phyloP scores from a whole-genome alignment of 2,797 vertebrate species.

The Cryptoprocta ferox region DNA sequence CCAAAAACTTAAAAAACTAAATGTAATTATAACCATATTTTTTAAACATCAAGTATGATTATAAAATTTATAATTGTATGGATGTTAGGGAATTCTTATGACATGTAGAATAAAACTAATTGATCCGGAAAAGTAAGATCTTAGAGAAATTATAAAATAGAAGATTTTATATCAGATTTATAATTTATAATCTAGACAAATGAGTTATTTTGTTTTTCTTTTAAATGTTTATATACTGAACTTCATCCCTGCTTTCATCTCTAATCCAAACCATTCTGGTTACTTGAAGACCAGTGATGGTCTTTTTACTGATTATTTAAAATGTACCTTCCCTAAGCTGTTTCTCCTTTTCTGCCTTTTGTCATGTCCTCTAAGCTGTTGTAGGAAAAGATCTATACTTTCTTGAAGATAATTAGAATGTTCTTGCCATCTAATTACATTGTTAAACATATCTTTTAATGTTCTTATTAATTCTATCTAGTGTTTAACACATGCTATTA shows the following conservation, averaged over 20 bases:
- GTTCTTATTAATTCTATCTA: slow-evolving; percentile 64
- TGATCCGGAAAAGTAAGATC: background rate
- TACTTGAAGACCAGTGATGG: background rate
- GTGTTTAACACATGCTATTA: slow-evolving; percentile 57
- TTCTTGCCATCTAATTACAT: slow-evolving; percentile 29
- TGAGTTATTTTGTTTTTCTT: background rate
- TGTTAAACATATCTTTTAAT: background rate
- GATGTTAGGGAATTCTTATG: background rate
- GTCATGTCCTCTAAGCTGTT: background rate
- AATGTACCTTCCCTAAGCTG: background rate
- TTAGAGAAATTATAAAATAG: slow-evolving; percentile 28
- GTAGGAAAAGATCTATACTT: background rate
- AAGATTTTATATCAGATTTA: background rate
- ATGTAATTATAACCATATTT: background rate
- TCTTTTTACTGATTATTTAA: background rate
- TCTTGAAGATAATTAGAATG: slow-evolving; percentile 58
- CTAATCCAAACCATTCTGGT: background rate
- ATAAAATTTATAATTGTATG: background rate
- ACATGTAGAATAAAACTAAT: background rate
- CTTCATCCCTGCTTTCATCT: background rate
- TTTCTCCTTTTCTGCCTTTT: background rate
- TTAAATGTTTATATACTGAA: background rate
- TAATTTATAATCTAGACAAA: background rate
- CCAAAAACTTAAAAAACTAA: background rate
- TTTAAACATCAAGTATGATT: background rate